Conservation (phyloP, 2,113 vertebrate genomes). For the Spizaetus ornatus region DNA sequence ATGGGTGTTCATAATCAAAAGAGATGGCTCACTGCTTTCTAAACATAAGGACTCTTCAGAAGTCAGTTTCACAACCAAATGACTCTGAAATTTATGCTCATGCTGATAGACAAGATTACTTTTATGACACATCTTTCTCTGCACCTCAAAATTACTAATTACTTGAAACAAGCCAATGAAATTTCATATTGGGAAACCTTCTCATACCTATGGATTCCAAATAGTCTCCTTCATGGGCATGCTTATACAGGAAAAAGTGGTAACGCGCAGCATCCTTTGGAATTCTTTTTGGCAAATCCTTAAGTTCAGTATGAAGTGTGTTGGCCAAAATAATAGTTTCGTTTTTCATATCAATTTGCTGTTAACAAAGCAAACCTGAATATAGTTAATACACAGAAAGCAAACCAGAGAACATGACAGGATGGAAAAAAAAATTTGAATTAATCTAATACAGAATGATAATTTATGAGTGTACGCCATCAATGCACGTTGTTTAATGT, state of each 20-base stretch:
- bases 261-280: slow-evolving; percentile 92
- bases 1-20: neutral
- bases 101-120: neutral
- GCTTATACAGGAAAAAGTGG: slow-evolving; percentile 97
- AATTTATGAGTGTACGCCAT: neutral
- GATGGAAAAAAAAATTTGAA: neutral
- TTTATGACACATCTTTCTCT: neutral
- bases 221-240: slow-evolving; percentile 93
- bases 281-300: slow-evolving; percentile 90
- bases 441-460: neutral
- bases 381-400: neutral
- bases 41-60: neutral
- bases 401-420: neutral
- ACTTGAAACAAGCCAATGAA: neutral
- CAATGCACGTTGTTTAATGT: neutral
- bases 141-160: neutral
- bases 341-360: slow-evolving; percentile 90
- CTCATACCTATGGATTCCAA: slow-evolving; percentile 90
- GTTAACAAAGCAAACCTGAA: slow-evolving; percentile 50
- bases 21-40: neutral
- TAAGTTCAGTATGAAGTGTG: slow-evolving; percentile 88
- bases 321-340: slow-evolving; percentile 89
- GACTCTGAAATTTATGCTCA: neutral
- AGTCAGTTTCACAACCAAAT: neutral
- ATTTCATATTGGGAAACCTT: neutral